These are phyloP conservation scores for Tetraodon nigroviridis DNA, from an alignment of 2,113 vertebrate genomes.

Conservation along the genomic window DNA sequence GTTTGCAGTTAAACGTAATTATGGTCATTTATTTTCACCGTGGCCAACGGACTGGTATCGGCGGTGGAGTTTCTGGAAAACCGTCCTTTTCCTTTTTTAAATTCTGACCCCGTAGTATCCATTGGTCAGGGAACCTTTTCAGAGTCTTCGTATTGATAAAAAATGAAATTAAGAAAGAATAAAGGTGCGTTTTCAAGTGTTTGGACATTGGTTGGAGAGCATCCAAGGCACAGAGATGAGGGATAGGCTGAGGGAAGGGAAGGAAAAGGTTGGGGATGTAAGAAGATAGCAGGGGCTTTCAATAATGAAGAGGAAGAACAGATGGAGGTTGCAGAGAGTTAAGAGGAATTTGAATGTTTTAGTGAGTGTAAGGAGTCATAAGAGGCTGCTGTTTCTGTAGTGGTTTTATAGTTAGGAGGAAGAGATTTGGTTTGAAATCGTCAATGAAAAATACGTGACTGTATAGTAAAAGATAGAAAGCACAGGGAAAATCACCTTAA, in stretches of 20 bases:
- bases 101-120: conserved; percentile 7
- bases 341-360: conserved; percentile 30
- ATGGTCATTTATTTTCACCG: conserved; percentile 72
- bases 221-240: conserved; percentile 3
- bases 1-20: conserved; percentile 74
- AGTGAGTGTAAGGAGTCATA: conserved; percentile 29
- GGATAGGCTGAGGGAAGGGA: neutral
- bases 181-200: neutral
- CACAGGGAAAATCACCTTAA: too few species aligned
- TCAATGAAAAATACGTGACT: too few species aligned
- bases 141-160: conserved; percentile 7
- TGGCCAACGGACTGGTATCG: conserved; percentile 49
- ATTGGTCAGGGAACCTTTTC: neutral
- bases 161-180: conserved; percentile 1
- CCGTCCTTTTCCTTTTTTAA: conserved; percentile 15
- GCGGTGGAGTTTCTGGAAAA: conserved; percentile 39
- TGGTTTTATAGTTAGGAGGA: conserved; percentile 34
- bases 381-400: conserved; percentile 33
- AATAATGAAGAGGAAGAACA: conserved; percentile 34
- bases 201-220: conserved; percentile 2
- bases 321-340: conserved; percentile 23
- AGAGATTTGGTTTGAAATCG: neutral
- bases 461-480: too few species aligned
- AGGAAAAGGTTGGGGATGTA: conserved; percentile 26
- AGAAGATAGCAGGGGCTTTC: conserved; percentile 19